Evolutionary conservation across 2,888 invertebrate species (phyloP), one percentile per base, ranked within the genome.

Genomic region (Arge pagana): DNA sequence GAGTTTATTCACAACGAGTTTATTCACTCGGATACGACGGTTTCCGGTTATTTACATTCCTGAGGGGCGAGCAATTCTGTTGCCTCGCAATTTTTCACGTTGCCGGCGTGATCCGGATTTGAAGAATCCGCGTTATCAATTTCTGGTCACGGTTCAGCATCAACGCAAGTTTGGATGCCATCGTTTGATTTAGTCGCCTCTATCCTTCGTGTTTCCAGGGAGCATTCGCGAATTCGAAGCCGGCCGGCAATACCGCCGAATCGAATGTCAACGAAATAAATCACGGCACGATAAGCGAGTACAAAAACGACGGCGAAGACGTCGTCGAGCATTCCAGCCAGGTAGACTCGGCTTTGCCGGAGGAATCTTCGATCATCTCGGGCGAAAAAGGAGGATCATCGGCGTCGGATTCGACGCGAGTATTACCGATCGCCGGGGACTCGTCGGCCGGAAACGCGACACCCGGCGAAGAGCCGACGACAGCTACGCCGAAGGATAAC

Each of bases 251-350:
- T 21, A 28, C 42, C 15, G 33, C 21, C 11, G 53, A 58, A 4
- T 54, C 62, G 19, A 48, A 45, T 11, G 16, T 37, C 6, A 66
- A 65, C 48, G 58, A 63, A 31, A 56, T 66, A 41, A 58, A 65
- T 24, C 19, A 57, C 21, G 57, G 24, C 4, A 37, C 42, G 3
- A 30, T 11, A 4, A 26, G 30, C 6, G 50, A 57, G 7, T 28
- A 8, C 21, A 48, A 31, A 24, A 42, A 26, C 4, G 26, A 21
- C 8, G 19, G 7, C 16, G 36, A 23, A 41, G 40, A 40, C 18
- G 10, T n/a, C n/a, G n/a, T 7, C 16, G 43, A 23, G 18, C 13
- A 10, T 11, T 39, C 13, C 26, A 15, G 50, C 1, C 4, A 26
- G 48, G 24, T 40, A n/a, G 43, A 36, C 16, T 36, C 16, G 5